Conservation (phyloP, 2,797 vertebrate species). For the Chiloscyllium punctatum region DNA sequence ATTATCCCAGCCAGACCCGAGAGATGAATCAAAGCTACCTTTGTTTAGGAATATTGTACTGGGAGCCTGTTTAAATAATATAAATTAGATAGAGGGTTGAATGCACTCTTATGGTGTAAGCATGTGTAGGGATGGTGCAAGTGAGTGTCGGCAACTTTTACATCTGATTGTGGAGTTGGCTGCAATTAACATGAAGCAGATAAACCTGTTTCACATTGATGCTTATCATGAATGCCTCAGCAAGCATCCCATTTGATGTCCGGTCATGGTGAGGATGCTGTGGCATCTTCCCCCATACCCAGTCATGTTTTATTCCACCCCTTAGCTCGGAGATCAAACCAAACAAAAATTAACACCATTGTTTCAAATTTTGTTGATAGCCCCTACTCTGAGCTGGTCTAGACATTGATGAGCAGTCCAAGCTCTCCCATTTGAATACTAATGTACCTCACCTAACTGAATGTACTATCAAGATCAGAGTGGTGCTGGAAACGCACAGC, state of each 20-base stretch:
- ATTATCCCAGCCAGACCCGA: background rate
- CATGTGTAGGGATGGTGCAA: background rate
- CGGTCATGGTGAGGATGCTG: background rate
- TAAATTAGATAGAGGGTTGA: background rate
- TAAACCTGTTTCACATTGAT: too few relatives aligned
- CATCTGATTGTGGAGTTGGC: background rate
- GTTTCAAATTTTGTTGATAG: background rate
- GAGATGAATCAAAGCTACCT: background rate
- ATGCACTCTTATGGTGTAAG: too few relatives aligned
- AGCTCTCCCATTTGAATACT: background rate
- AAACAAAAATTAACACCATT: background rate
- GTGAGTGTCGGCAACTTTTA: background rate
- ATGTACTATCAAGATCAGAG: background rate
- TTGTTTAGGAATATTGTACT: background rate
- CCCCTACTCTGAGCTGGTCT: background rate
- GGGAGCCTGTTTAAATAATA: background rate
- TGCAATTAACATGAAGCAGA: background rate
- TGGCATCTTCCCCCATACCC: background rate
- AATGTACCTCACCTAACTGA: background rate
- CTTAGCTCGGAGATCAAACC: background rate
- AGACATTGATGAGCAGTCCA: background rate
- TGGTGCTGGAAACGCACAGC: too few relatives aligned
- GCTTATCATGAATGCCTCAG: background rate
- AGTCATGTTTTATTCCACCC: background rate
- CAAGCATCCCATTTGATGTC: background rate